Conservation (phyloP, 2,888 invertebrate species). For the Pherbina coryleti region DNA sequence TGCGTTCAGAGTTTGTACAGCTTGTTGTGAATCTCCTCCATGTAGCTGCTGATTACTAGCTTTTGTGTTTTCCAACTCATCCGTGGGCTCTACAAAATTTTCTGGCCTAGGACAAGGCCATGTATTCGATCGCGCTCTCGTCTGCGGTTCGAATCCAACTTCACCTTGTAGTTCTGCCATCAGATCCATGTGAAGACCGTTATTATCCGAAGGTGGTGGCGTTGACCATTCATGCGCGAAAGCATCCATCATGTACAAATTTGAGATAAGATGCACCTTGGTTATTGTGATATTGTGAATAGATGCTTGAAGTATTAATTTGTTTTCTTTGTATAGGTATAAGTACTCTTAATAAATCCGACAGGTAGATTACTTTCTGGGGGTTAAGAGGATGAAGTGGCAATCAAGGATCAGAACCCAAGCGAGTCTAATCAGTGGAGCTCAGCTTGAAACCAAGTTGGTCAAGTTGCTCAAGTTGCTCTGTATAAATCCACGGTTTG, state of each 20-base stretch:
- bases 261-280: constrained; percentile 11
- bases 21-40: constrained; percentile 71
- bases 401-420: constrained; percentile 2
- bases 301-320: neutral
- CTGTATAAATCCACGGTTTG: constrained; percentile 1
- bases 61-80: constrained; percentile 77
- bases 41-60: constrained; percentile 76
- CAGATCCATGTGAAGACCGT: constrained; percentile 72
- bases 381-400: no score
- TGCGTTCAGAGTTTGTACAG: constrained; percentile 72
- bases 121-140: constrained; percentile 95
- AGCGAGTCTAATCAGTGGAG: neutral
- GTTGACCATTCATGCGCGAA: constrained; percentile 68
- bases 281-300: neutral
- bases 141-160: constrained; percentile 90
- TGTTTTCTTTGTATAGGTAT: no score
- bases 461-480: neutral
- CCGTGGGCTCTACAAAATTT: constrained; percentile 81
- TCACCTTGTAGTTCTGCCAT: constrained; percentile 76
- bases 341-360: no score
- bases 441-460: neutral
- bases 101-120: constrained; percentile 96
- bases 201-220: constrained; percentile 62
- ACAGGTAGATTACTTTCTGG: no score
- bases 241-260: constrained; percentile 64